Conservation (phyloP, 2,888 invertebrate genomes). For the Eupithecia dodoneata region DNA sequence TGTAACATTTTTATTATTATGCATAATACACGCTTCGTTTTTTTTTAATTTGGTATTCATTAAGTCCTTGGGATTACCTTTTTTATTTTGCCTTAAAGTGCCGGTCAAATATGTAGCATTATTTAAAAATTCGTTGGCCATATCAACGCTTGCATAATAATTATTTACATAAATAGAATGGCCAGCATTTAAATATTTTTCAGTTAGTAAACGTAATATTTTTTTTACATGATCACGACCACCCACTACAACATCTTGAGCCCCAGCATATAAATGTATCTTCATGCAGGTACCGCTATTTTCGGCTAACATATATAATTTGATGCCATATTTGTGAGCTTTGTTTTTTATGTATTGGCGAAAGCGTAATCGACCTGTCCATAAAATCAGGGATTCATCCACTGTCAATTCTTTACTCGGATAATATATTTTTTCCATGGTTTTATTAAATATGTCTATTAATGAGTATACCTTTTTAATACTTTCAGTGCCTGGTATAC, state of each 20-base stretch:
- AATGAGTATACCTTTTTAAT: constrained; percentile 46
- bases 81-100: constrained; percentile 35
- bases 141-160: constrained; percentile 37
- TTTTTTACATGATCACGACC: constrained; percentile 28
- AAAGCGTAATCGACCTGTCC: constrained; percentile 43
- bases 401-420: constrained; percentile 41
- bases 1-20: constrained; percentile 22
- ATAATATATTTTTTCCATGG: constrained; percentile 42
- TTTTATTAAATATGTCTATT: constrained; percentile 41
- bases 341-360: constrained; percentile 46
- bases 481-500: constrained; percentile 40
- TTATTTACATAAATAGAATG: constrained; percentile 36
- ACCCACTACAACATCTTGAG: constrained; percentile 29
- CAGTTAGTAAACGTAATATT: constrained; percentile 35
- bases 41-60: constrained; percentile 29
- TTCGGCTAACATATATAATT: constrained; percentile 45
- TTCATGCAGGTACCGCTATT: constrained; percentile 41
- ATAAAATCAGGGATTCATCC: constrained; percentile 45
- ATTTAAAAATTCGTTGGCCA: constrained; percentile 35
- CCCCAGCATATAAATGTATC: constrained; percentile 45
- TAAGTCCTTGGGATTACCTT: constrained; percentile 26
- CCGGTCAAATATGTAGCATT: constrained; percentile 30
- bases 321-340: constrained; percentile 35
- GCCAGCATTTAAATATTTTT: constrained; percentile 33
- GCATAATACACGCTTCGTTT: constrained; percentile 20